Evolutionary conservation across 2,113 vertebrate genomes (phyloP).

Genomic region (Sigmodon hispidus): DNA sequence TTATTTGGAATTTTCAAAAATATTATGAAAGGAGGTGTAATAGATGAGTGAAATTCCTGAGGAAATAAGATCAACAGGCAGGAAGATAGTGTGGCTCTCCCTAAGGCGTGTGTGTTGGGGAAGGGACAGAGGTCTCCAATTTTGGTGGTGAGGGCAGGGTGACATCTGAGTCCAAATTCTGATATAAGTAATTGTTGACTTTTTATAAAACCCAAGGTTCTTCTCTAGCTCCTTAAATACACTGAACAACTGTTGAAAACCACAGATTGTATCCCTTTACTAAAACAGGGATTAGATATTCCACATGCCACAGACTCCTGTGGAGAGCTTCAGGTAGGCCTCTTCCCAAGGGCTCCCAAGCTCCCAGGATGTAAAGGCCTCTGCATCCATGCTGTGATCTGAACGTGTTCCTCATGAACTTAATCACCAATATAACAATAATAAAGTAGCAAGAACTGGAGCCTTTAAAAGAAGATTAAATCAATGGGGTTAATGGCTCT

Average conservation of each 20-base stretch:
- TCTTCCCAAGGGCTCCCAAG: background rate
- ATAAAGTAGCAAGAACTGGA: background rate
- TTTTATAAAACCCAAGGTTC: background rate
- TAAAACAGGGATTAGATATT: background rate
- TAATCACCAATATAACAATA: background rate
- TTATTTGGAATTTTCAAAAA: background rate
- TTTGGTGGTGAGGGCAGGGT: background rate
- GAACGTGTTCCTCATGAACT: background rate
- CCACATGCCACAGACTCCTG: background rate
- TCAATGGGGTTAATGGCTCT: background rate
- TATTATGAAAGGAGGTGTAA: background rate
- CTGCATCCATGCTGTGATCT: background rate
- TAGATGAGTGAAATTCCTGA: background rate
- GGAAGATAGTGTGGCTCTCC: background rate
- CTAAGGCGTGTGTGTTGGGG: background rate
- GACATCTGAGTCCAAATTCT: background rate
- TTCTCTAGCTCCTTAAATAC: background rate
- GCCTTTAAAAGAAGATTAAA: background rate
- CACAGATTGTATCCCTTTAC: background rate
- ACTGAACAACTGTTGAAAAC: background rate
- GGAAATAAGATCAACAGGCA: background rate
- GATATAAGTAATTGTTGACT: background rate
- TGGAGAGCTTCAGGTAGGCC: background rate
- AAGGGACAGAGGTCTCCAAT: background rate
- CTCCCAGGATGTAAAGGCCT: background rate